Evolutionary conservation across 2,888 invertebrate species (phyloP).

Genomic region (Allolobophora icterica): DNA sequence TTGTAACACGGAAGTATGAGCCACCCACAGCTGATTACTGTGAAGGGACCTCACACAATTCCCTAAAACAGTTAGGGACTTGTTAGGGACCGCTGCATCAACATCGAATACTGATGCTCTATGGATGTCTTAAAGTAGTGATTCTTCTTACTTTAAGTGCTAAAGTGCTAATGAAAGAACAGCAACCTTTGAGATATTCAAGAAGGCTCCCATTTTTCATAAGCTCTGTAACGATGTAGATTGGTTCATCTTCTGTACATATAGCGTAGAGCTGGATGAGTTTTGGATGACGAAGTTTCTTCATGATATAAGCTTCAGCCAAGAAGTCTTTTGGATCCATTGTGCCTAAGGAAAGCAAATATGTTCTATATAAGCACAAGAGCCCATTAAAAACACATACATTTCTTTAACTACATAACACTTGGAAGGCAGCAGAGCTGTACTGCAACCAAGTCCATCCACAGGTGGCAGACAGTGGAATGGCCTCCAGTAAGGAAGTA

Average conservation of each 20-base stretch:
- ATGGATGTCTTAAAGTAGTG: too few species aligned
- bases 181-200: slow-evolving; percentile 78
- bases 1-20: not conserved
- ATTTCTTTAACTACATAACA: not conserved
- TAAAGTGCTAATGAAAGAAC: not conserved
- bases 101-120: too few species aligned
- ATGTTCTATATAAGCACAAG: not conserved
- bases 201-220: slow-evolving; percentile 98
- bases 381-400: not conserved
- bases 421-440: too few species aligned
- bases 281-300: slow-evolving; percentile 93
- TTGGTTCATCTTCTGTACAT: slow-evolving; percentile 98
- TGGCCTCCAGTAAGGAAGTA: too few species aligned
- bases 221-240: slow-evolving; percentile 95
- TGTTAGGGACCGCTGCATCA: not conserved
- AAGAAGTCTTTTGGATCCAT: slow-evolving; percentile 99
- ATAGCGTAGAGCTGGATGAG: slow-evolving; percentile 97
- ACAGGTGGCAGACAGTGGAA: too few species aligned
- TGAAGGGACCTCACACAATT: not conserved
- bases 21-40: not conserved
- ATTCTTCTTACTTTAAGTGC: not conserved
- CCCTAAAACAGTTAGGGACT: not conserved
- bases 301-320: slow-evolving; percentile 99
- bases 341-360: slow-evolving; percentile 56
- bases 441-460: too few species aligned